Conservation (phyloP, 2,797 vertebrate genomes). For the Tadarida brasiliensis region DNA sequence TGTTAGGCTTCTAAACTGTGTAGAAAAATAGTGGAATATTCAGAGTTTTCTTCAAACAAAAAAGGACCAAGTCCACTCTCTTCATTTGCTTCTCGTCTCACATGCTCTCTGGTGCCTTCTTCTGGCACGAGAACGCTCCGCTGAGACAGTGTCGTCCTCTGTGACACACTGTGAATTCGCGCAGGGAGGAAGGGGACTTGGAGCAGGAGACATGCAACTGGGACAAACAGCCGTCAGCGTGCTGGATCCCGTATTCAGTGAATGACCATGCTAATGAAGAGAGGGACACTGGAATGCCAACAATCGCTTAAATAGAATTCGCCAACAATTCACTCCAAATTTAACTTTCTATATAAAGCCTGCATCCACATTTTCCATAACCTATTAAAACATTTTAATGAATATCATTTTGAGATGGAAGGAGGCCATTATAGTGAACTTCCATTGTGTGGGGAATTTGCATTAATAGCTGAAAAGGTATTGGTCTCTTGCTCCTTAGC, state of each 20-base stretch:
- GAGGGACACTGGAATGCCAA: conserved; percentile 46
- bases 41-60: background rate
- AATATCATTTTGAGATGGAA: conserved; percentile 67
- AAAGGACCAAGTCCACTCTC: conserved; percentile 45
- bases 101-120: conserved; percentile 14
- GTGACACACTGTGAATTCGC: conserved; percentile 47
- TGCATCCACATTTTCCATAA: conserved; percentile 50
- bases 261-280: conserved; percentile 64
- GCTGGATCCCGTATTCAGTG: conserved; percentile 66
- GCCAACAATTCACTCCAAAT: conserved; percentile 65
- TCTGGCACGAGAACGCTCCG: conserved; percentile 37
- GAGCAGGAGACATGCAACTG: conserved; percentile 74
- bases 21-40: background rate
- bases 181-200: conserved; percentile 74
- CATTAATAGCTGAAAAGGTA: conserved; percentile 60
- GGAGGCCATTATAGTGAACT: conserved; percentile 57
- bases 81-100: conserved; percentile 69
- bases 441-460: conserved; percentile 56
- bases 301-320: conserved; percentile 39
- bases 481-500: conserved; percentile 57
- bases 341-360: conserved; percentile 72
- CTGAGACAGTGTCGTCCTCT: conserved; percentile 61
- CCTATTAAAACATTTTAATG: conserved; percentile 76
- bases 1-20: conserved; percentile 5
- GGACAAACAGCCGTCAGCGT: conserved; percentile 74